phyloP scores from a whole-genome alignment of 2,113 vertebrate genomes.

The Alethe castanea region DNA sequence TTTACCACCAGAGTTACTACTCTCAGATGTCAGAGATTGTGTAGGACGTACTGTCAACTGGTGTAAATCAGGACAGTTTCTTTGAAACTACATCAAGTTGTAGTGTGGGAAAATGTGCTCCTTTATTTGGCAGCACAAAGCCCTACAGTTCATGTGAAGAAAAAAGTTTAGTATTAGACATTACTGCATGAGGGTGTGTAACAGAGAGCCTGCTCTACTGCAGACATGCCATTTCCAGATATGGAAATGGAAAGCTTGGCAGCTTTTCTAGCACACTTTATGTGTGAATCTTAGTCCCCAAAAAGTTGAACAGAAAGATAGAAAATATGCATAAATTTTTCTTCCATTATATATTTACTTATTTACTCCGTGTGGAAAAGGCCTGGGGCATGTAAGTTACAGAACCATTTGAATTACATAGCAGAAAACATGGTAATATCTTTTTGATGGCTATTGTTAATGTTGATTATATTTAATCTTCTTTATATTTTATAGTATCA shows the following conservation, averaged over 20 bases:
- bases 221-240: conserved; percentile 12
- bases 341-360: background rate
- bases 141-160: background rate
- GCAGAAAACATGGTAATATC: background rate
- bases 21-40: background rate
- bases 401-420: background rate
- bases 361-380: background rate
- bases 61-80: conserved; percentile 6
- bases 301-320: background rate
- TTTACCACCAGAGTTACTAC: conserved; percentile 26
- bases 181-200: background rate
- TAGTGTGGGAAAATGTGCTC: background rate
- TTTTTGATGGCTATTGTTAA: background rate
- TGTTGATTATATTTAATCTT: background rate
- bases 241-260: background rate
- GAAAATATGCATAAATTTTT: background rate
- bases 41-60: background rate
- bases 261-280: background rate
- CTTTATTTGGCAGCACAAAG: conserved; percentile 30
- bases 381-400: background rate
- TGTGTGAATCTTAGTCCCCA: background rate
- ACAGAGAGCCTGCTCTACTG: background rate
- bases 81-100: background rate
- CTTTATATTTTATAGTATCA: background rate
- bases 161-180: background rate